Percentiles rank a stretch among this genome's conserved stretches.
These are phyloP conservation scores for Cossypha niveicapilla DNA, from an alignment of 2,797 vertebrate genomes.

Conservation along the genomic window DNA sequence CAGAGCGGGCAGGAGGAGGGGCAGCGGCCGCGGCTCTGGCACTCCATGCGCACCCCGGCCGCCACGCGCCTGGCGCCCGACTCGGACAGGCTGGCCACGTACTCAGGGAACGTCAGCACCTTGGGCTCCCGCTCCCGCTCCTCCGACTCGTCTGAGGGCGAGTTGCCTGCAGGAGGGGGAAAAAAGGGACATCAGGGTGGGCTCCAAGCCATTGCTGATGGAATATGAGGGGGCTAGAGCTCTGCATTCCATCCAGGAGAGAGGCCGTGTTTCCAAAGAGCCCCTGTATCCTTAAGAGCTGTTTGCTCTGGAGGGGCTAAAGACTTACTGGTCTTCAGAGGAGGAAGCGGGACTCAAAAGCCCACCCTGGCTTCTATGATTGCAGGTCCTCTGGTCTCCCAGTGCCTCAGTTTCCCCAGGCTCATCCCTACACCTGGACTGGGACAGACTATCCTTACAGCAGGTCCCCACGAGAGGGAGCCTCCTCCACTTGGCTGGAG, in stretches of 20 bases:
- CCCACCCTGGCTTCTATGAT: neutral
- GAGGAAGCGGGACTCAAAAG: neutral
- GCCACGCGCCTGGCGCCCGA: conserved; percentile 91
- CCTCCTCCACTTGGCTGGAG: neutral
- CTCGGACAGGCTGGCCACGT: conserved; percentile 92
- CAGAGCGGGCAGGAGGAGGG: conserved; percentile 92
- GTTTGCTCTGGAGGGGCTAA: neutral
- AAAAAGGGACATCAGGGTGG: neutral
- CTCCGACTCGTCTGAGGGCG: conserved; percentile 94
- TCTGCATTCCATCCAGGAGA: neutral
- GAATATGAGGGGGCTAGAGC: neutral
- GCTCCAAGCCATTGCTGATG: rapidly evolving
- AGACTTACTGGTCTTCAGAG: neutral
- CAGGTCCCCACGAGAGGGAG: neutral
- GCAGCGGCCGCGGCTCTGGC: conserved; percentile 91
- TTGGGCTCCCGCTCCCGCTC: conserved; percentile 93
- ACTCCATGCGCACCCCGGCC: conserved; percentile 92
- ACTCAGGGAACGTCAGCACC: conserved; percentile 92
- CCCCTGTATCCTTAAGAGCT: neutral
- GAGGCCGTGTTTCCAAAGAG: neutral
- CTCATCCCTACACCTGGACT: neutral
- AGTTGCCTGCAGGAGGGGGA: conserved; percentile 83
- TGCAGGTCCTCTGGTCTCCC: neutral
- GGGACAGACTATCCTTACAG: neutral
- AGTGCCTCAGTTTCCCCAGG: neutral